These are phyloP conservation scores for Alethe castanea DNA, from an alignment of 2,113 vertebrate species.

Conservation along the genomic window DNA sequence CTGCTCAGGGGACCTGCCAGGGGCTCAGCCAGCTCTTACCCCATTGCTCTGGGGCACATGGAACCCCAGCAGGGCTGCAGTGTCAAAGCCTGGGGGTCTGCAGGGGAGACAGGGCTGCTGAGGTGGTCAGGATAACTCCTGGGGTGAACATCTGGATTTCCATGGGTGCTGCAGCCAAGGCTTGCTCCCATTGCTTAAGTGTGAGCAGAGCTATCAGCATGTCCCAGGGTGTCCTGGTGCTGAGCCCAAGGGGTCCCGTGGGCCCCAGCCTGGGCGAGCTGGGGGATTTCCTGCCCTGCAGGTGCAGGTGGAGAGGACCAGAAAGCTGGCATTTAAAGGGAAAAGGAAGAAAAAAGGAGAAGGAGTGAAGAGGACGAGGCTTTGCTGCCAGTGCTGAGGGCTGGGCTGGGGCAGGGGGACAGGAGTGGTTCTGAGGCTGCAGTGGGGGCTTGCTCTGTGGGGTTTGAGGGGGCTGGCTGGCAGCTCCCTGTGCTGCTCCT, in stretches of 20 bases:
- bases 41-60: fast-evolving
- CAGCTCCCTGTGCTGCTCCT: not conserved
- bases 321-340: not conserved
- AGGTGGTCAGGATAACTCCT: not conserved
- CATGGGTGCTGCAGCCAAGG: not conserved
- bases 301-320: not conserved
- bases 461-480: not conserved
- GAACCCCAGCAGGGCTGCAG: not conserved
- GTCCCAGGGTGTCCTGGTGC: fast-evolving
- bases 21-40: fast-evolving
- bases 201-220: not conserved
- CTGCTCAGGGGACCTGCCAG: not conserved
- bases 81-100: fast-evolving
- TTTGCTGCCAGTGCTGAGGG: not conserved
- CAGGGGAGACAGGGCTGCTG: fast-evolving
- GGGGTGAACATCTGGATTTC: not conserved
- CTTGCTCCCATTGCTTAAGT: not conserved
- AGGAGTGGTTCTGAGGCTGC: not conserved
- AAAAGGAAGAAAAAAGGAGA: not conserved
- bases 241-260: not conserved
- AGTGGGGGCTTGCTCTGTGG: not conserved
- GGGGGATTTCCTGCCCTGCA: constrained; percentile 36
- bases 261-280: not conserved
- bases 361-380: not conserved
- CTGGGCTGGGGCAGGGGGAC: not conserved